Percentiles rank a stretch among this genome's conserved stretches.
Conservation (phyloP, 1,140 invertebrate species). For the Triops longicaudatus region DNA sequence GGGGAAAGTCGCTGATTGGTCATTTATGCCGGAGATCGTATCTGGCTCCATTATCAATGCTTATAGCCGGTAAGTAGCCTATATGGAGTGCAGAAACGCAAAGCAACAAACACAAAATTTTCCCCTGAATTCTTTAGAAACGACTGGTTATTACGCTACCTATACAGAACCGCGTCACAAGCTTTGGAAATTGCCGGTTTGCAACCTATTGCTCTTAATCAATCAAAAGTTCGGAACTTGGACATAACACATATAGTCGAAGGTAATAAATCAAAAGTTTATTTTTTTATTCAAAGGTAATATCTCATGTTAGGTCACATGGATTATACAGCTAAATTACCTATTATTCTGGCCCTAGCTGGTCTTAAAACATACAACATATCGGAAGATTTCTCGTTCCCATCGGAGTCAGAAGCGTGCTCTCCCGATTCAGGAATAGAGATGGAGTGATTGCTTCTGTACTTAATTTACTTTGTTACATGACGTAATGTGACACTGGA, state of each 20-base stretch:
- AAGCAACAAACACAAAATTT: conserved; percentile 19
- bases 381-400: background rate
- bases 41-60: conserved; percentile 58
- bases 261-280: conserved; percentile 37
- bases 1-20: conserved; percentile 48
- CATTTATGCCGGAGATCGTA: conserved; percentile 48
- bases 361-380: background rate
- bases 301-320: background rate
- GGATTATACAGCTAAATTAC: background rate
- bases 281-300: background rate
- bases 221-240: conserved; percentile 51
- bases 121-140: conserved; percentile 39
- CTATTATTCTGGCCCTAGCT: background rate
- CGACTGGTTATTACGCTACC: conserved; percentile 60
- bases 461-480: background rate
- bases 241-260: conserved; percentile 50
- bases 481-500: background rate
- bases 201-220: conserved; percentile 47
- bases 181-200: conserved; percentile 52
- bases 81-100: background rate
- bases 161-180: conserved; percentile 54
- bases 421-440: background rate
- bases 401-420: background rate
- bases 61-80: conserved; percentile 47
- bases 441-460: background rate